Conservation (phyloP, 2,113 vertebrate genomes). For the Nyctereutes procyonoides region DNA sequence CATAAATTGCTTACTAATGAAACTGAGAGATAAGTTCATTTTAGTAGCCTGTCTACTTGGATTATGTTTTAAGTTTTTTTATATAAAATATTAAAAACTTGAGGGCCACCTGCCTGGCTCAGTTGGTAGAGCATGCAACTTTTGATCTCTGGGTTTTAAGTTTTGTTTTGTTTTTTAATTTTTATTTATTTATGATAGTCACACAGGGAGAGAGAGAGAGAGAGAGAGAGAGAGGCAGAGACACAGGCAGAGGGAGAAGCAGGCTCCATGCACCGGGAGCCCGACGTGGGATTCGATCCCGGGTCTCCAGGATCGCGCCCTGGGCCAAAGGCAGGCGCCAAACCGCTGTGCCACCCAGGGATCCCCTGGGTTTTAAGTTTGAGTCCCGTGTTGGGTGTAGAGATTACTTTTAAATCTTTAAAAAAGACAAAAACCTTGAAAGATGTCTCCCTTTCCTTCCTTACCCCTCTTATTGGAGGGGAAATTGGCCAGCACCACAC, state of each 20-base stretch:
- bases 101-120: neutral
- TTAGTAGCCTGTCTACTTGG: neutral
- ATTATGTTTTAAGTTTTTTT: constrained; percentile 19
- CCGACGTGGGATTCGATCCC: too few relatives aligned
- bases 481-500: neutral
- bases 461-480: neutral
- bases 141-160: neutral
- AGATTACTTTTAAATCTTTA: neutral
- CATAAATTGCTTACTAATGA: neutral
- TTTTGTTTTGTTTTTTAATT: too few relatives aligned
- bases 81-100: constrained; percentile 22
- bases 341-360: too few relatives aligned
- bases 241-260: too few relatives aligned
- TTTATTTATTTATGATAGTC: too few relatives aligned
- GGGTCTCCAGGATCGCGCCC: too few relatives aligned
- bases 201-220: too few relatives aligned
- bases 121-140: neutral
- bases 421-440: neutral
- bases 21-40: neutral
- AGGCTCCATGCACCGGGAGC: too few relatives aligned
- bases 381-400: neutral
- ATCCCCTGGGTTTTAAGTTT: neutral
- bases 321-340: too few relatives aligned
- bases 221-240: too few relatives aligned
- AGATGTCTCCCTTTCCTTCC: neutral